These are phyloP conservation scores for Embiotoca jacksoni DNA, from an alignment of 2,113 vertebrate species.

Conservation along the genomic window DNA sequence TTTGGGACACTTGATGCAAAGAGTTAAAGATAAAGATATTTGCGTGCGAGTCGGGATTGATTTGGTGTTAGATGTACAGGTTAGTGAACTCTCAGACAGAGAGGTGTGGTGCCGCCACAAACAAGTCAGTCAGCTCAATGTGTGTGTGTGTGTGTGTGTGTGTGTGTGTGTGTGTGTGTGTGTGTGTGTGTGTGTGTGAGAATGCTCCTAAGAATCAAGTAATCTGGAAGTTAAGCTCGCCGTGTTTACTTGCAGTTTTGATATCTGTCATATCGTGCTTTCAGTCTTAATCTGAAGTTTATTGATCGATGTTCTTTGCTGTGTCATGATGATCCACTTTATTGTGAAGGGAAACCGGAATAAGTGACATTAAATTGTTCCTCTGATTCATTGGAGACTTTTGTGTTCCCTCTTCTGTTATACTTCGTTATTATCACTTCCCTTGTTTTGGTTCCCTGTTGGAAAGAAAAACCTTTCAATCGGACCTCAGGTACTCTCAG, in stretches of 20 bases:
- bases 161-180: neutral
- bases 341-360: neutral
- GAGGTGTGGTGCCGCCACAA: conserved; percentile 38
- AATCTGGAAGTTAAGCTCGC: neutral
- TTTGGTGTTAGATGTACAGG: neutral
- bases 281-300: neutral
- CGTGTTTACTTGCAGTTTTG: neutral
- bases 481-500: too few species aligned
- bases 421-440: conserved; percentile 36
- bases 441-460: conserved; percentile 52
- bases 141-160: neutral
- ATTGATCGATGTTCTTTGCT: neutral
- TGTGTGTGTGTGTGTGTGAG: neutral
- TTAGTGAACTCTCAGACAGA: neutral
- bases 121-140: conserved; percentile 48
- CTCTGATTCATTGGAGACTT: neutral
- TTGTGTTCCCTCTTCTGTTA: neutral
- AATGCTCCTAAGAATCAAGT: neutral
- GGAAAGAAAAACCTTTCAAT: neutral
- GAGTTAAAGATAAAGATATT: neutral
- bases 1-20: neutral
- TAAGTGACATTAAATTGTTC: neutral
- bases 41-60: neutral
- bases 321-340: neutral
- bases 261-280: neutral